Conservation (phyloP, 1,140 invertebrate genomes). For the Aphaenogaster ashmeadi region DNA sequence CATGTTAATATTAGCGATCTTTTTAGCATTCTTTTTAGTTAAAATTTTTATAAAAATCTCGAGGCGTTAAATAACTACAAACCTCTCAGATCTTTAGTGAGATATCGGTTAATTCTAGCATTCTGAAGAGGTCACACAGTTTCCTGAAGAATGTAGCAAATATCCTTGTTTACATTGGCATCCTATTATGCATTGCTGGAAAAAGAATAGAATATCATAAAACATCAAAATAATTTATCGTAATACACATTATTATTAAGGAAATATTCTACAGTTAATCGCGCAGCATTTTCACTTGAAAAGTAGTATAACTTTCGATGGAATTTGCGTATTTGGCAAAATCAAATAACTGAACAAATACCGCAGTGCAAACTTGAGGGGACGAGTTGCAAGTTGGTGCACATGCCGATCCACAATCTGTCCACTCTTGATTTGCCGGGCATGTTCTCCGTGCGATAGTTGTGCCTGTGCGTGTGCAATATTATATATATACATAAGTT, state of each 20-base stretch:
- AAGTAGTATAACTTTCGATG: background rate
- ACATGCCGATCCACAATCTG: constrained; percentile 38
- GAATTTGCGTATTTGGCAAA: background rate
- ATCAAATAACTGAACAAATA: constrained; percentile 5
- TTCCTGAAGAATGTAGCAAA: background rate
- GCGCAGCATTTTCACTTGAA: background rate
- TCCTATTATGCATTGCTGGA: constrained; percentile 49
- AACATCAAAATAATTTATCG: background rate
- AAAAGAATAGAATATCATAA: background rate
- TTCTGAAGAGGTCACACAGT: background rate
- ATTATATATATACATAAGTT: background rate
- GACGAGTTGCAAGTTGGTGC: background rate
- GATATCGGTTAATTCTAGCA: constrained; percentile 12
- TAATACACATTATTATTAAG: background rate
- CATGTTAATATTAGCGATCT: background rate
- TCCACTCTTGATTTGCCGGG: background rate
- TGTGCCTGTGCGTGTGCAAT: background rate
- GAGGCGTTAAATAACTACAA: background rate
- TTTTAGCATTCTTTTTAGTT: background rate
- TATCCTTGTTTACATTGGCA: constrained; percentile 45
- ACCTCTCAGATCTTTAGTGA: background rate
- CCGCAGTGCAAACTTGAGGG: background rate
- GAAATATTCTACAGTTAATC: background rate
- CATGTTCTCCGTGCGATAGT: background rate
- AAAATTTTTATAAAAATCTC: background rate